These are phyloP conservation scores for Calliscelio sp. DNA, from an alignment of 2,888 invertebrate genomes.

Conservation along the genomic window DNA sequence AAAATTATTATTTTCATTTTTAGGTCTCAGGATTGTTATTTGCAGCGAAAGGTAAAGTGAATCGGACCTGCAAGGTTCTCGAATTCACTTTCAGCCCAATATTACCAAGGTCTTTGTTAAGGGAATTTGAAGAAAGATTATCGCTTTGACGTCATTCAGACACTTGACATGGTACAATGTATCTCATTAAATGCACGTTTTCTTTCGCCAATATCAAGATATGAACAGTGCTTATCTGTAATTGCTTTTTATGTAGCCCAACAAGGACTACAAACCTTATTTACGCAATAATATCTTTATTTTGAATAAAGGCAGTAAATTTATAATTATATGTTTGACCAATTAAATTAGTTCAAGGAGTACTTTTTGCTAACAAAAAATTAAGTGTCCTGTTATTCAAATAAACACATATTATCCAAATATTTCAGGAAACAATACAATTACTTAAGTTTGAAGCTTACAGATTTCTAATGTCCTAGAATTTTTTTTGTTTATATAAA, in stretches of 20 bases:
- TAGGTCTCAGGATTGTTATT: conserved; percentile 35
- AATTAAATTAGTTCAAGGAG: too few species aligned
- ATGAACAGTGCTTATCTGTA: conserved; percentile 4
- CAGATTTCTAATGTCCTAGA: too few species aligned
- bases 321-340: too few species aligned
- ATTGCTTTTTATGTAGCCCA: neutral
- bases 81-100: conserved; percentile 47
- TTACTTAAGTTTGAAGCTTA: too few species aligned
- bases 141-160: conserved; percentile 5
- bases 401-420: too few species aligned
- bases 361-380: too few species aligned
- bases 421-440: too few species aligned
- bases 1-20: conserved; percentile 36
- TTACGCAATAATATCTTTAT: too few species aligned
- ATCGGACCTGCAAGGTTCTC: conserved; percentile 47
- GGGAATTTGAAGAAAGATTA: conserved; percentile 46
- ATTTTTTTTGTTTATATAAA: too few species aligned
- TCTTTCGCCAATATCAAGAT: conserved; percentile 5
- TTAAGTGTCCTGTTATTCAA: too few species aligned
- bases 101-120: conserved; percentile 53
- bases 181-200: conserved; percentile 40
- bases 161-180: neutral
- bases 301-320: too few species aligned
- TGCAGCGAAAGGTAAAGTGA: conserved; percentile 46
- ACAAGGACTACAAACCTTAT: too few species aligned